Base-by-base conservation (phyloP, 1,140 invertebrate genomes). In the Conus ventricosus region DNA sequence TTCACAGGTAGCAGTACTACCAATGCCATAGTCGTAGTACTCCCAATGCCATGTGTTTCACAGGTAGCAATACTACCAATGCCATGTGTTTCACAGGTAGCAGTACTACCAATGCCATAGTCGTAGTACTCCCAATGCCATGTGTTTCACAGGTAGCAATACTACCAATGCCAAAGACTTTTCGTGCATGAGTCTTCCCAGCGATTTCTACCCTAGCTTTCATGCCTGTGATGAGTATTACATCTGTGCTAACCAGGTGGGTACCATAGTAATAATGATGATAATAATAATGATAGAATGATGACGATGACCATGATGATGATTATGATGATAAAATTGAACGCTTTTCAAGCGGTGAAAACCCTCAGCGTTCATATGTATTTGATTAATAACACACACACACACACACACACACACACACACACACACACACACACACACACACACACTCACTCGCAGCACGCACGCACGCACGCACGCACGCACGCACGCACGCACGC, bases 221-320 rank as follows among this genome's bases (percentile, higher is more conserved):
- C 57, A 23, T 0, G 20, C 75, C 23, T 87, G 86, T 63, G 53
- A 78, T 54, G 25, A 55, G 23, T 87, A 87, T 55, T 87, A 87
- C 76, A 87, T 87, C 17, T 87, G 86, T 63, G 51, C 75, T 25
- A 80, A 63, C 78, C 78, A 78, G n/a, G 86, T 87, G 27, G n/a
- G 82, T 57, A 6, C 20, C 20, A n/a, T 82, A 39, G 4, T 63
- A 63, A 63, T 39, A 39, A 39, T 39, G 3, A 39, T 39, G 39
- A 39, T 39, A 3, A 39, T 39, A 3, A 39, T 39, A 39, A 39
- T 39, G 3, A 39, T 39, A 39, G 3, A 39, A 39, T 39, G 39
- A 39, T 39, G 39, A 39, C 39, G 3, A 39, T 39, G 39, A 39
- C 3, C 39, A 39, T 39, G 39, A 39, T 39, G 39, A 39, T 39